phyloP scores from a whole-genome alignment of 2,888 invertebrate species.

The Hyposoter dolosus region DNA sequence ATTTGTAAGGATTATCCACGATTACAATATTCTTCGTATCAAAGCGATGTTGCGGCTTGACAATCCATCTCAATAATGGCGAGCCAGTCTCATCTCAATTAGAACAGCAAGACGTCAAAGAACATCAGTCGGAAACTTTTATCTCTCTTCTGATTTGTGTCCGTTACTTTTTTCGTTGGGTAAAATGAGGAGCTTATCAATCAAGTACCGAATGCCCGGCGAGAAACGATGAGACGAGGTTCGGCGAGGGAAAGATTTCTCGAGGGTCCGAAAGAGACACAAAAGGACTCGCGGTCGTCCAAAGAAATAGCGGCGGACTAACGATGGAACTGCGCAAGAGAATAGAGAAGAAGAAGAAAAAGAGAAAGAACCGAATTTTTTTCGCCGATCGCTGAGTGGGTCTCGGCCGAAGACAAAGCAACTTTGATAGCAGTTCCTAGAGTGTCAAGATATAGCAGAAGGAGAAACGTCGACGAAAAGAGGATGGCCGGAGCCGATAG shows the following conservation, averaged over 20 bases:
- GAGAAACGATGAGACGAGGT: neutral
- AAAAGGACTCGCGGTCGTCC: constrained; percentile 18
- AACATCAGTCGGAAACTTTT: neutral
- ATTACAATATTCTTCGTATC: neutral
- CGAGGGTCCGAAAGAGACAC: constrained; percentile 18
- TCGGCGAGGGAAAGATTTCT: neutral
- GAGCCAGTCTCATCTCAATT: neutral
- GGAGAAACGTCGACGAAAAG: constrained; percentile 19
- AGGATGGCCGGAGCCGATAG: constrained; percentile 35
- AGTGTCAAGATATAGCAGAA: constrained; percentile 23
- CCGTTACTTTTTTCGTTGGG: neutral
- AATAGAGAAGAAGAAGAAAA: neutral
- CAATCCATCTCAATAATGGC: neutral
- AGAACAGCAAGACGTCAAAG: neutral
- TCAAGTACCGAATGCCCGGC: constrained; percentile 18
- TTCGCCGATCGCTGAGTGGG: neutral
- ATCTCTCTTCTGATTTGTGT: neutral
- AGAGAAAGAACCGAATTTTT: constrained; percentile 7
- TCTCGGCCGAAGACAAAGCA: constrained; percentile 61
- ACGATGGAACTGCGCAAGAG: neutral
- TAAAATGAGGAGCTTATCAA: constrained; percentile 45
- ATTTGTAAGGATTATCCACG: neutral
- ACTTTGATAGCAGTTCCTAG: constrained; percentile 58
- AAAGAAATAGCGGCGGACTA: constrained; percentile 31
- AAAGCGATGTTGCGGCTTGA: neutral